Percentiles rank a stretch among this genome's conserved stretches.
Conservation (phyloP, 35 echinoderm and acorn worm species). For the Amphiura filiformis region DNA sequence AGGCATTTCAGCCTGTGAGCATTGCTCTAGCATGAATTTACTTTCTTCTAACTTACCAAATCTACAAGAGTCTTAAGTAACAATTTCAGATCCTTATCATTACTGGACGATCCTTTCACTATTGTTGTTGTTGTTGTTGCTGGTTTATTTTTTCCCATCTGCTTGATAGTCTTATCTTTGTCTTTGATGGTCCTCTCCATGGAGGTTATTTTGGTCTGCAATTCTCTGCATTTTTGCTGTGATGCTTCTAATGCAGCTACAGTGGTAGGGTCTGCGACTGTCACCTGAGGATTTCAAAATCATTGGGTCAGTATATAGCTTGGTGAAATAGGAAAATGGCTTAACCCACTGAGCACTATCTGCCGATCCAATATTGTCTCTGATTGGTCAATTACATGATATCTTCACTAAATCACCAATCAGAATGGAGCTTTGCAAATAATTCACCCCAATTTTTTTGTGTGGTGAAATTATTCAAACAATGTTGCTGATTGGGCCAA, state of each 20-base stretch:
- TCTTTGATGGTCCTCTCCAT: conserved; percentile 46
- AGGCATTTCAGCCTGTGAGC: too few relatives aligned
- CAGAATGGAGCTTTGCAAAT: too few relatives aligned
- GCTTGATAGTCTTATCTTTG: conserved; percentile 43
- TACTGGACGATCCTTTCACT: conserved; percentile 3
- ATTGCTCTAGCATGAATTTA: too few relatives aligned
- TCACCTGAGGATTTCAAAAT: conserved; percentile 51
- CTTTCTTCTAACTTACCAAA: conserved; percentile 23
- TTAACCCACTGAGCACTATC: too few relatives aligned
- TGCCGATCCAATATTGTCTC: too few relatives aligned
- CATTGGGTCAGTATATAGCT: neutral
- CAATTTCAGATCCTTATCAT: conserved; percentile 52
- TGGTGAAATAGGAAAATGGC: neutral
- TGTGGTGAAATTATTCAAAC: too few relatives aligned
- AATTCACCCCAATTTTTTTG: too few relatives aligned
- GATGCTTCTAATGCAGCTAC: conserved; percentile 51
- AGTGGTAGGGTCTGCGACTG: conserved; percentile 64
- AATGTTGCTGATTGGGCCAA: too few relatives aligned
- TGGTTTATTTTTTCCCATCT: conserved; percentile 63
- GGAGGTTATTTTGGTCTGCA: conserved; percentile 27
- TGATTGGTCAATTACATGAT: too few relatives aligned
- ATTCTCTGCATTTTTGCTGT: conserved; percentile 21
- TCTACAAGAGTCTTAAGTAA: conserved; percentile 63
- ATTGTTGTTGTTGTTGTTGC: conserved; percentile 24
- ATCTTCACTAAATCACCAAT: too few relatives aligned